Conservation (phyloP, 2,888 invertebrate genomes). For the Nephrocerus scutellatus region DNA sequence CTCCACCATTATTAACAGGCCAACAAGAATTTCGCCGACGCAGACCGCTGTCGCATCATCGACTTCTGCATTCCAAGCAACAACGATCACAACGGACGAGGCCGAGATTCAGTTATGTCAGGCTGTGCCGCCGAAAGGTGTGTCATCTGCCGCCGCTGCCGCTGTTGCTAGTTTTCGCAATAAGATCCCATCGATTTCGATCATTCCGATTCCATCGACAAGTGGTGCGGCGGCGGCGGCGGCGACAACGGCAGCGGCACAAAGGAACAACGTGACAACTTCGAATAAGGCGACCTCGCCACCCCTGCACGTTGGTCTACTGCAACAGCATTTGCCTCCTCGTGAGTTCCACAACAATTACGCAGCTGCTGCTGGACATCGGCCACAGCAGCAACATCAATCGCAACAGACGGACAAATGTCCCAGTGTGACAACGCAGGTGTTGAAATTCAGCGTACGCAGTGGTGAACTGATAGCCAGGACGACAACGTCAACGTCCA, state of each 20-base stretch:
- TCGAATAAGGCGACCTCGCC: slow-evolving; percentile 41
- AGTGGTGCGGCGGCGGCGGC: slow-evolving; percentile 23
- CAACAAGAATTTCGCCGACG: too few relatives aligned
- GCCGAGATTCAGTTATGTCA: slow-evolving; percentile 39
- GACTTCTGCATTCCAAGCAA: too few relatives aligned
- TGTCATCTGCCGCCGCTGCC: slow-evolving; percentile 29
- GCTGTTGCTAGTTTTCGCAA: slow-evolving; percentile 35
- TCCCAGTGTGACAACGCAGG: slow-evolving; percentile 38
- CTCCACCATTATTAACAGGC: too few relatives aligned
- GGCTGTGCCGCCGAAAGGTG: slow-evolving; percentile 30
- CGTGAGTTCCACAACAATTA: slow-evolving; percentile 4
- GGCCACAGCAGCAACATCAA: slow-evolving; percentile 43
- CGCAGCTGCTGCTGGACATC: slow-evolving; percentile 21
- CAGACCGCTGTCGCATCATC: too few relatives aligned
- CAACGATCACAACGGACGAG: slow-evolving; percentile 38
- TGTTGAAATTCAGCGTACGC: slow-evolving; percentile 26
- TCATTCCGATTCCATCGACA: slow-evolving; percentile 38
- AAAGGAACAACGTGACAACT: slow-evolving; percentile 29
- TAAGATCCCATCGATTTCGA: slow-evolving; percentile 45
- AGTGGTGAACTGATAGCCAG: slow-evolving; percentile 19
- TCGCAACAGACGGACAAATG: slow-evolving; percentile 46
- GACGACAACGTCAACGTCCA: slow-evolving; percentile 17
- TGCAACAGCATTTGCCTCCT: too few relatives aligned
- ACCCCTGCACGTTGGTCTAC: slow-evolving; percentile 32
- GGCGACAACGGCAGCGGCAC: slow-evolving; percentile 20